These are phyloP conservation scores for Salarias fasciatus DNA, from an alignment of 2,797 vertebrate genomes.

Conservation along the genomic window DNA sequence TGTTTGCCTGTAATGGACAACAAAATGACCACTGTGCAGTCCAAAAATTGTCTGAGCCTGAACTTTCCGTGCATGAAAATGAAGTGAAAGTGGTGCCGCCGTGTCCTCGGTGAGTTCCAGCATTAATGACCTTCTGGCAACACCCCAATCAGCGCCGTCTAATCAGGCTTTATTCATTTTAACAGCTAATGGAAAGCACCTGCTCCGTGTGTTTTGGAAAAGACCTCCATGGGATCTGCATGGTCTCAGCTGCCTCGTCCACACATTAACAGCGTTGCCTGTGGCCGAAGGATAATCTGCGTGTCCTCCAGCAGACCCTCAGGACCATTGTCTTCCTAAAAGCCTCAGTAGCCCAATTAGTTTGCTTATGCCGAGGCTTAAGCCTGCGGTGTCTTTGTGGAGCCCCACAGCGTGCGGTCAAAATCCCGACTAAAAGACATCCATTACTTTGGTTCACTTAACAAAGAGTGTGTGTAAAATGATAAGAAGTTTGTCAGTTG, in stretches of 20 bases:
- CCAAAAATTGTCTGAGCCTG: background rate
- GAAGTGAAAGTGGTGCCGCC: slow-evolving; percentile 6
- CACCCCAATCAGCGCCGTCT: slow-evolving; percentile 21
- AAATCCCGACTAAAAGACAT: slow-evolving; percentile 18
- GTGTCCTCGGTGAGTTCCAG: slow-evolving; percentile 22
- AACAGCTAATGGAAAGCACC: slow-evolving; percentile 58
- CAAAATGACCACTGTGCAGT: background rate
- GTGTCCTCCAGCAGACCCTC: slow-evolving; percentile 56
- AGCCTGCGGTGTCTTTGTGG: slow-evolving; percentile 30
- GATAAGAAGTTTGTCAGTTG: background rate
- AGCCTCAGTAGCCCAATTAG: slow-evolving; percentile 70
- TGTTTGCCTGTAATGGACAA: background rate
- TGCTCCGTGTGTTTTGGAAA: slow-evolving; percentile 43
- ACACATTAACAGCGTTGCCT: slow-evolving; percentile 66
- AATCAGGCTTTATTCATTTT: slow-evolving; percentile 27
- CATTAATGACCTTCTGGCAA: slow-evolving; percentile 46
- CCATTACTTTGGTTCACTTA: slow-evolving; percentile 13
- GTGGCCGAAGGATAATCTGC: slow-evolving; percentile 64
- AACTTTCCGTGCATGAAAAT: slow-evolving; percentile 16
- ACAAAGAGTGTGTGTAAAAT: background rate
- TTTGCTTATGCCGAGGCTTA: slow-evolving; percentile 43
- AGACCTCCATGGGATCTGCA: slow-evolving; percentile 36
- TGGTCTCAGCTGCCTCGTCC: slow-evolving; percentile 48
- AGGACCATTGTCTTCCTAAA: slow-evolving; percentile 59
- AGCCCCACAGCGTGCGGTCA: slow-evolving; percentile 21